These are phyloP conservation scores for Drosophila setifemur DNA, from an alignment of 1,140 invertebrate genomes.

Conservation along the genomic window DNA sequence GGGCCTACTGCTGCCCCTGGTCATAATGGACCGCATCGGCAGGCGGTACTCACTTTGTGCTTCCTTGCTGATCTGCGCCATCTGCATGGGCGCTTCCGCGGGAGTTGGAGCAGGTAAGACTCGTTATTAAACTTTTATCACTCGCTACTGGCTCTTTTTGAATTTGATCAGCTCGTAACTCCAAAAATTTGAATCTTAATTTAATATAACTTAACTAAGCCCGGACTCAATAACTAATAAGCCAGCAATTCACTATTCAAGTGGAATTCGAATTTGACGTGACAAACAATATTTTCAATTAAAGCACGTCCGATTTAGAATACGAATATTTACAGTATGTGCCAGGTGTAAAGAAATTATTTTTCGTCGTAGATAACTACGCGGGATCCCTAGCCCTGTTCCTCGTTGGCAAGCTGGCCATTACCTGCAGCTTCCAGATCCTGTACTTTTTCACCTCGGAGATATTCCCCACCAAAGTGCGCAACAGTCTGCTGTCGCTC, in stretches of 20 bases:
- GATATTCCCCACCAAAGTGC: conserved; percentile 87
- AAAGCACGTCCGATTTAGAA: too few species aligned
- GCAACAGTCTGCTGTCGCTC: conserved; percentile 85
- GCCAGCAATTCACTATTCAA: too few species aligned
- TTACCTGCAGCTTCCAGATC: conserved; percentile 87
- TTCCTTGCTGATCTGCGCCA: conserved; percentile 86
- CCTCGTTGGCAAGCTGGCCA: conserved; percentile 89
- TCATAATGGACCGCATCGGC: conserved; percentile 86
- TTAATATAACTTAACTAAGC: too few species aligned
- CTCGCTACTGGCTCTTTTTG: too few species aligned
- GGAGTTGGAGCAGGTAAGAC: conserved; percentile 50
- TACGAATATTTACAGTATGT: too few species aligned
- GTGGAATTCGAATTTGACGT: too few species aligned
- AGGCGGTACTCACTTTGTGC: conserved; percentile 85
- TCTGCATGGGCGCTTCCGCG: conserved; percentile 72
- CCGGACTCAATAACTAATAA: too few species aligned
- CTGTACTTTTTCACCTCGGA: conserved; percentile 88
- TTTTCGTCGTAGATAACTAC: conserved; percentile 64
- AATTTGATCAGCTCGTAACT: too few species aligned
- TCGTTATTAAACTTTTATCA: neutral
- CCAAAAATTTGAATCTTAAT: too few species aligned
- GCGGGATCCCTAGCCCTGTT: conserved; percentile 84
- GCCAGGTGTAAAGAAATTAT: neutral
- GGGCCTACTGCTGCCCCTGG: conserved; percentile 86
- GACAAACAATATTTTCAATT: too few species aligned